A percentile compares a stretch with the other conserved stretches of the same genome.
Conservation (phyloP, 2,113 vertebrate genomes). For the Zootoca vivipara region DNA sequence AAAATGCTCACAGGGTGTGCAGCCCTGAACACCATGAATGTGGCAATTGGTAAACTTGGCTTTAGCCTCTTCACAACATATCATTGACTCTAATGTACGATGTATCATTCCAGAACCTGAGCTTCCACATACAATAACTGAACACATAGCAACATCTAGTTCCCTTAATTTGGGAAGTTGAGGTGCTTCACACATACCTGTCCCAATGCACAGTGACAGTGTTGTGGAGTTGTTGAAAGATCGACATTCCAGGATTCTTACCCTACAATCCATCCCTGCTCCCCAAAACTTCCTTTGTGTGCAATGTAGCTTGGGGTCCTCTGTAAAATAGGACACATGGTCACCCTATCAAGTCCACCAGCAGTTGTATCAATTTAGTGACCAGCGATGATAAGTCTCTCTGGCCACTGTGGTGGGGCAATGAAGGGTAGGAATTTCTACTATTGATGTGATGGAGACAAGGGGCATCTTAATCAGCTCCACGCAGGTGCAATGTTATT, state of each 20-base stretch:
- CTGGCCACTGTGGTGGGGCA: too few relatives aligned
- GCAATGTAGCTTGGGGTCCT: not conserved
- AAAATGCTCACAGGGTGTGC: not conserved
- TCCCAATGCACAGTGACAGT: not conserved
- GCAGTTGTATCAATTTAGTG: not conserved
- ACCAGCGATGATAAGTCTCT: not conserved
- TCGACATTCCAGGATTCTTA: not conserved
- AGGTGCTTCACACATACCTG: not conserved
- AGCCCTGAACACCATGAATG: not conserved
- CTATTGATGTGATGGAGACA: too few relatives aligned
- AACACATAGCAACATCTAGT: not conserved
- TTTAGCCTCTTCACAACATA: not conserved
- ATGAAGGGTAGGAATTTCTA: too few relatives aligned
- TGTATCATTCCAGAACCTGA: not conserved
- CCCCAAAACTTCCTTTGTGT: not conserved
- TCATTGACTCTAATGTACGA: too few relatives aligned
- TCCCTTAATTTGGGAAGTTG: not conserved
- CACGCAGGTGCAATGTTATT: too few relatives aligned
- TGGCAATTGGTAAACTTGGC: not conserved
- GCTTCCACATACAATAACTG: not conserved
- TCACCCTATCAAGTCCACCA: too few relatives aligned
- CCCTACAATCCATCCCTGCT: not conserved
- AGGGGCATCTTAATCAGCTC: too few relatives aligned
- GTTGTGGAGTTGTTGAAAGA: not conserved
- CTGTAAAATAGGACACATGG: too few relatives aligned